Base-by-base conservation (phyloP, 2,113 vertebrate genomes). In the Tichodroma muraria region DNA sequence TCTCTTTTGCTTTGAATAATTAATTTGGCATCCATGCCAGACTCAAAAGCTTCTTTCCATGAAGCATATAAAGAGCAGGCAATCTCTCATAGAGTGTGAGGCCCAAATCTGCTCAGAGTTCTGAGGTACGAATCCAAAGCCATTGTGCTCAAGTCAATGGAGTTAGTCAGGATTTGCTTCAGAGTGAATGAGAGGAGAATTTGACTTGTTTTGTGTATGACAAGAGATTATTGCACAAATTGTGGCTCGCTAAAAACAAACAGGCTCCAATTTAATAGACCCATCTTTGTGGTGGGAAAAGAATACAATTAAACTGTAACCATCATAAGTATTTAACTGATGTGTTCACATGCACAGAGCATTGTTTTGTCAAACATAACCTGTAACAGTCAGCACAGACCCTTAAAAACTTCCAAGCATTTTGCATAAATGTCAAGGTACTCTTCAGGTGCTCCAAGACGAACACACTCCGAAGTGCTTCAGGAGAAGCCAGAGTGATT, bases 1-100 rank as follows among this genome's bases (percentile, higher is more conserved):
- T 79, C n/a, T 71, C 57, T 60, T 83, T 93, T 50, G 50, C 89
- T 93, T 80, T 77, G 91, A 94, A 87, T 92, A 95, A 94, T 94
- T 92, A 87, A 89, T 94, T 94, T 93, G 91, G 66, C 91, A 91
- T 38, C 84, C 81, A 38, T 69, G 47, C 71, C 3, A 9, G 63
- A 85, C 47, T 77, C 57, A 72, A 88, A 96, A 88, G 80, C 94
- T 90, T 85, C 70, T 94, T 94, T 95, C 2, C 20, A 68, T 73
- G 56, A 75, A 59, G 66, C 66, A 9, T 21, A n/a, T 80, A 70
- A 94, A 91, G 23, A 89, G 18, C 38, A 89, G 70, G 61, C 27
- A 59, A 42, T 82, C 61, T 60, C 75, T 87, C 9, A 2, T 11
- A n/a, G 71, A 13, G 13, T 45, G 25, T 22, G 70, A 60, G 40